phyloP scores from a whole-genome alignment of 2,888 invertebrate genomes.

The Netelia inedita region DNA sequence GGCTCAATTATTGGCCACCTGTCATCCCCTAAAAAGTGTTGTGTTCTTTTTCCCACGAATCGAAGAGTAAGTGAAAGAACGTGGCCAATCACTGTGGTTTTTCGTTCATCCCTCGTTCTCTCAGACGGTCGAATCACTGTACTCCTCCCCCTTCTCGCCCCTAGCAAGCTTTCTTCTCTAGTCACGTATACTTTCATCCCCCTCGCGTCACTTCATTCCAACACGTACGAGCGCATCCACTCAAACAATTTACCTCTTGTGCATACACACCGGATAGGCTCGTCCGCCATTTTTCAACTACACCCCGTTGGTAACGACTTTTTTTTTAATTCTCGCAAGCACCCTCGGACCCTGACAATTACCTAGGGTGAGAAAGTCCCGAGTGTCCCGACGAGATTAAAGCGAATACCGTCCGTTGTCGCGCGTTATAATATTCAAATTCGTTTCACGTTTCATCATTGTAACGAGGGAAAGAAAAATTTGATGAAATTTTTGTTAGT shows the following conservation, averaged over 20 bases:
- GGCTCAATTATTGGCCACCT: not conserved
- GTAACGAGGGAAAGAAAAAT: not conserved
- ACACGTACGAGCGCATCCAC: conserved; percentile 23
- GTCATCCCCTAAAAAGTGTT: not conserved
- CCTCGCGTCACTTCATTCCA: conserved; percentile 3
- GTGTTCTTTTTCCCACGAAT: not conserved
- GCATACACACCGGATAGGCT: conserved; percentile 16
- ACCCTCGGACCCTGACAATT: not conserved
- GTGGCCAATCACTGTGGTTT: not conserved
- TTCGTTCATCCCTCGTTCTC: not conserved
- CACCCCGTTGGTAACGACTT: not conserved
- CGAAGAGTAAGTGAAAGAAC: not conserved
- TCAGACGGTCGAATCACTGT: conserved; percentile 8
- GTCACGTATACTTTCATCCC: conserved; percentile 25
- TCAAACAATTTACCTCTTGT: conserved; percentile 22
- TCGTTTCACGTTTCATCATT: not conserved
- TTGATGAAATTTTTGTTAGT: not conserved
- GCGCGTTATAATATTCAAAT: not conserved
- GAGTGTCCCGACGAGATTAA: conserved; percentile 5
- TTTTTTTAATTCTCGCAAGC: conserved; percentile 15
- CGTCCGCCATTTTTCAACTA: conserved; percentile 11
- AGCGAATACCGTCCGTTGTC: not conserved
- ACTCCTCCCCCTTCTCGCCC: not conserved
- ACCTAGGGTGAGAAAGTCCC: not conserved
- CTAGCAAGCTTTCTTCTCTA: not conserved